A percentile compares a stretch with the other conserved stretches of the same genome.
phyloP scores from a whole-genome alignment of 2,888 invertebrate species.

The Stramonita haemastoma region DNA sequence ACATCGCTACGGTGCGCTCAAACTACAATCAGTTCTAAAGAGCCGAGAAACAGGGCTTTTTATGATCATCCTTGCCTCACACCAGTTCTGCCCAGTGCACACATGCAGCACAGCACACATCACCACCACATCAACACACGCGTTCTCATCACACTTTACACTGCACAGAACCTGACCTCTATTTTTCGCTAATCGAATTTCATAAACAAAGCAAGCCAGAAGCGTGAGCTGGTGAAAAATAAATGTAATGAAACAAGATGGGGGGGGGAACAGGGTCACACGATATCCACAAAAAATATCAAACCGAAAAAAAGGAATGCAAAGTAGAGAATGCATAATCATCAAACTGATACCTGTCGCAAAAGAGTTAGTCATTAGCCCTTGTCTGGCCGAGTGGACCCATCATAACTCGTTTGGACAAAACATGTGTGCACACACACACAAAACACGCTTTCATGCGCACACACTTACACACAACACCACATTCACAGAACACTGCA shows the following conservation, averaged over 20 bases:
- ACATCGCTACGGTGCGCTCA: too few relatives aligned
- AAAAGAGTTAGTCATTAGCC: conserved; percentile 35
- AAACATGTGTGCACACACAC: background rate
- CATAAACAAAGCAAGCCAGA: background rate
- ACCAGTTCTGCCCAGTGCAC: too few relatives aligned
- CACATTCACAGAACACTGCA: background rate
- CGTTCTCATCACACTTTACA: background rate
- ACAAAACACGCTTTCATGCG: background rate
- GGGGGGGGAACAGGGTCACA: too few relatives aligned
- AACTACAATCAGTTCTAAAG: too few relatives aligned
- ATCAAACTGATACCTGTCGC: background rate
- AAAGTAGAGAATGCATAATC: conserved; percentile 4
- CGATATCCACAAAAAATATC: background rate
- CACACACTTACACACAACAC: background rate
- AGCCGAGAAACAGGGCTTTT: too few relatives aligned
- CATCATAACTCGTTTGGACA: conserved; percentile 29
- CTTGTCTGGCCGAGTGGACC: background rate
- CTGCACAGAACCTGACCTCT: background rate
- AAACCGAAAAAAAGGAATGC: conserved; percentile 20
- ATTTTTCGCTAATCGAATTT: background rate
- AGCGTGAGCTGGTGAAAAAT: too few relatives aligned
- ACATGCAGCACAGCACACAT: too few relatives aligned
- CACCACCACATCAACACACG: background rate
- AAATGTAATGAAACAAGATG: background rate
- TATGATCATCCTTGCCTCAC: too few relatives aligned